These are phyloP conservation scores for Drosophila suzukii DNA, from an alignment of 1,140 invertebrate genomes.

Conservation along the genomic window DNA sequence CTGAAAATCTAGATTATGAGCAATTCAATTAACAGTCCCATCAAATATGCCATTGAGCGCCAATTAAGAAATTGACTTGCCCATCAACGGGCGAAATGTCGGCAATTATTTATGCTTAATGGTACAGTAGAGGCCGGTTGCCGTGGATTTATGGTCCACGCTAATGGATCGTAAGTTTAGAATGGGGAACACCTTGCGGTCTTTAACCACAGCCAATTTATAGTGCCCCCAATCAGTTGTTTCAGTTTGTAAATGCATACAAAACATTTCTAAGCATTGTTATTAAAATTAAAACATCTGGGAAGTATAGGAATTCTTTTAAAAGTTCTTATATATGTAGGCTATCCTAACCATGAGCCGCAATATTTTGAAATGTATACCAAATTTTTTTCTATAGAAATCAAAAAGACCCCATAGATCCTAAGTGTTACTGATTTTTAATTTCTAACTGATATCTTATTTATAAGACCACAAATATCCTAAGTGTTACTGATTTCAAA, in stretches of 20 bases:
- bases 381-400: too few species aligned
- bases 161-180: constrained; percentile 1
- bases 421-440: too few species aligned
- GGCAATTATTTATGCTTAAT: constrained; percentile 32
- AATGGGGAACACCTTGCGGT: not conserved
- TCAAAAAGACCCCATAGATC: too few species aligned
- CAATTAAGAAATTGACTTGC: constrained; percentile 30
- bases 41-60: constrained; percentile 30
- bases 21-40: constrained; percentile 36
- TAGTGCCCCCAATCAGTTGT: not conserved
- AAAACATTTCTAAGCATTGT: too few species aligned
- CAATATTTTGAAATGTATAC: too few species aligned
- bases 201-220: not conserved
- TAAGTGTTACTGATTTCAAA: too few species aligned
- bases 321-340: too few species aligned
- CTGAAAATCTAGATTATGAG: constrained; percentile 25
- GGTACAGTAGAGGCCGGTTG: constrained; percentile 17
- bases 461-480: too few species aligned
- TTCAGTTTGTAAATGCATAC: not conserved
- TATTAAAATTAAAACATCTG: too few species aligned
- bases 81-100: constrained; percentile 7
- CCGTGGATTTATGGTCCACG: constrained; percentile 5
- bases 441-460: too few species aligned
- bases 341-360: too few species aligned
- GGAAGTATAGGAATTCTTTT: too few species aligned